phyloP scores from a whole-genome alignment of 2,888 invertebrate species.

The Melolontha melolontha region DNA sequence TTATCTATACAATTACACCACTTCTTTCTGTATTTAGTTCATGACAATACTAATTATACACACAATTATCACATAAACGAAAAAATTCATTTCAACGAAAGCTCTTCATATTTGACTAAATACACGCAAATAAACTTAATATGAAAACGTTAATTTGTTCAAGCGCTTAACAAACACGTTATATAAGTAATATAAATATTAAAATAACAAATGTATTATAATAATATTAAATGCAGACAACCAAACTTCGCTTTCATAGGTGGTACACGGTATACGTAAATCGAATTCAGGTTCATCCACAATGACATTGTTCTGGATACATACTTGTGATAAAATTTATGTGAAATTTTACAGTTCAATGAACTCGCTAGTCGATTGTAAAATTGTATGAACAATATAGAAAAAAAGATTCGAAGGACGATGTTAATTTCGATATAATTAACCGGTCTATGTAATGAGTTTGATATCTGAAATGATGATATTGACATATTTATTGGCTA shows the following conservation, averaged over 20 bases:
- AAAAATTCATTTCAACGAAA: neutral
- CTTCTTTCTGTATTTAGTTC: no score
- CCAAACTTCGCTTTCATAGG: slow-evolving; percentile 13
- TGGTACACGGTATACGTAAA: neutral
- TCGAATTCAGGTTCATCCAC: slow-evolving; percentile 8
- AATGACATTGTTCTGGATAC: slow-evolving; percentile 28
- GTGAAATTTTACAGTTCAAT: slow-evolving; percentile 36
- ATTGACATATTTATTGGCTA: no score
- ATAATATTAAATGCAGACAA: slow-evolving; percentile 22
- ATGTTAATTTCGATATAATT: slow-evolving; percentile 16
- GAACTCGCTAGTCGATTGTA: slow-evolving; percentile 22
- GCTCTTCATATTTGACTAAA: slow-evolving; percentile 6
- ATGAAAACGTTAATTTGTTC: slow-evolving; percentile 31
- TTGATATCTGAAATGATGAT: neutral
- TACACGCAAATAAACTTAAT: neutral
- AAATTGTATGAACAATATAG: neutral
- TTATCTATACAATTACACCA: no score
- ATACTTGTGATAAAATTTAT: slow-evolving; percentile 35
- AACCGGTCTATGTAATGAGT: slow-evolving; percentile 15
- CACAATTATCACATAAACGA: neutral
- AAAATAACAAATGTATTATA: slow-evolving; percentile 22
- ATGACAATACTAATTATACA: no score
- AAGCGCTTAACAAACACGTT: slow-evolving; percentile 28
- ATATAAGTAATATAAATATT: slow-evolving; percentile 19
- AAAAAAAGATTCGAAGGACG: slow-evolving; percentile 5